These are phyloP conservation scores for Venturia canescens DNA, from an alignment of 1,140 invertebrate genomes.

Conservation along the genomic window DNA sequence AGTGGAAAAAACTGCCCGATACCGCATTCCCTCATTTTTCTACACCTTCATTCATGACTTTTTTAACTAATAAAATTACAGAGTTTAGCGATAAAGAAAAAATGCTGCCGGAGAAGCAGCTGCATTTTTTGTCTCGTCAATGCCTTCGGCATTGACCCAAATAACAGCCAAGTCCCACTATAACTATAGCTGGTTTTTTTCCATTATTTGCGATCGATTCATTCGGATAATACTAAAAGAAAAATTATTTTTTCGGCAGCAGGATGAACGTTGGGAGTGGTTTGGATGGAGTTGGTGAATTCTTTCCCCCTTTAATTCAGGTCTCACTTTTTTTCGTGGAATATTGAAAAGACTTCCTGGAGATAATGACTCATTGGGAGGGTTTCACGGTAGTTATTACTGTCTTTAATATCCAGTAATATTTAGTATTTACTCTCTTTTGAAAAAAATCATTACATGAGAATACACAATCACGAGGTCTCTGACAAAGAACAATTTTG, in stretches of 20 bases:
- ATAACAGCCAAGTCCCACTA: not conserved
- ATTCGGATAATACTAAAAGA: not conserved
- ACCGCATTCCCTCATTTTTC: too few relatives aligned
- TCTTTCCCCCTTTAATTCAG: not conserved
- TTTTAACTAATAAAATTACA: too few relatives aligned
- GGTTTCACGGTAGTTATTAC: not conserved
- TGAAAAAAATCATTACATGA: too few relatives aligned
- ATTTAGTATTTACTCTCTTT: not conserved
- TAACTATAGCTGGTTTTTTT: not conserved
- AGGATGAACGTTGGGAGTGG: not conserved
- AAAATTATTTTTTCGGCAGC: not conserved
- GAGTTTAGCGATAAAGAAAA: too few relatives aligned
- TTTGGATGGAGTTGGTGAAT: not conserved
- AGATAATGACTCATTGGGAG: slow-evolving; percentile 4
- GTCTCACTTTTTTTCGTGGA: not conserved
- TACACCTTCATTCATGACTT: too few relatives aligned
- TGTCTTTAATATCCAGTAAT: not conserved
- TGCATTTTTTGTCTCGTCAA: too few relatives aligned
- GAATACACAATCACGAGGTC: too few relatives aligned
- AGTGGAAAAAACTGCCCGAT: too few relatives aligned
- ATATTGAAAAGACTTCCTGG: not conserved
- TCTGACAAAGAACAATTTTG: too few relatives aligned
- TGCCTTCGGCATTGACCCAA: not conserved
- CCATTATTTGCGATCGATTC: not conserved
- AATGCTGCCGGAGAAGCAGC: too few relatives aligned